Base-by-base conservation (phyloP, 2,888 invertebrate genomes). In the Syrista parreyssii region DNA sequence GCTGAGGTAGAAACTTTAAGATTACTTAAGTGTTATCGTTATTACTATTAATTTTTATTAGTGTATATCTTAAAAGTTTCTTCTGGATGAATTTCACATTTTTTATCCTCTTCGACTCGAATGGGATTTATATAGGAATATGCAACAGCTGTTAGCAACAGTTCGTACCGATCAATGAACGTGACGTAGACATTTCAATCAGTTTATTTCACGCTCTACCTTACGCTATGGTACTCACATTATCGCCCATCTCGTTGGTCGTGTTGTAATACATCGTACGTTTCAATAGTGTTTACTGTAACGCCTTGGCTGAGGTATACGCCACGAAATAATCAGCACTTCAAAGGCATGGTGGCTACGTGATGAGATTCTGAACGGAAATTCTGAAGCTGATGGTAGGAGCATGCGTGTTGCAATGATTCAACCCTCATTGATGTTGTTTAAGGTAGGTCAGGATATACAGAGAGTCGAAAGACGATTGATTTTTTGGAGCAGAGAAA, bases 91-190 rank as follows among this genome's bases (percentile, higher is more conserved):
- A 32, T 71, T 15, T 12, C 31, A 32, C 11, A 9, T 3, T 23
- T 55, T 55, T 55, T 55, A 9, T 15, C 23, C 55, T 55, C 55
- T 9, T 55, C 2, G 55, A 31, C 31, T 23, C 12, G 31, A 9
- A 71, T 71, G 23, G 15, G 33, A 71, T 71, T 71, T 71, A 31
- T 71, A 71, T 30, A 71, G 34, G 30, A 76, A 68, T 68, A 72
- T 68, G 76, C 78, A 78, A 78, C 78, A 78, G 78, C 76, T 78
- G 78, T 68, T 78, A 68, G 76, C 76, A 78, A 76, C 78, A 76
- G 74, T 73, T 73, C 55, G 23, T 2, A 15, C 23, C 33, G 71
- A 71, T 71, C 71, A 71, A 71, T 71, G 71, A 71, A n/a, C 71
- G 71, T 71, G 71, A 71, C 30, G 71, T 71, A 71, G 23, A 71